Evolutionary conservation across 2,888 invertebrate genomes (phyloP), one percentile per base, ranked within the genome.

Genomic region (Villa cingulata): DNA sequence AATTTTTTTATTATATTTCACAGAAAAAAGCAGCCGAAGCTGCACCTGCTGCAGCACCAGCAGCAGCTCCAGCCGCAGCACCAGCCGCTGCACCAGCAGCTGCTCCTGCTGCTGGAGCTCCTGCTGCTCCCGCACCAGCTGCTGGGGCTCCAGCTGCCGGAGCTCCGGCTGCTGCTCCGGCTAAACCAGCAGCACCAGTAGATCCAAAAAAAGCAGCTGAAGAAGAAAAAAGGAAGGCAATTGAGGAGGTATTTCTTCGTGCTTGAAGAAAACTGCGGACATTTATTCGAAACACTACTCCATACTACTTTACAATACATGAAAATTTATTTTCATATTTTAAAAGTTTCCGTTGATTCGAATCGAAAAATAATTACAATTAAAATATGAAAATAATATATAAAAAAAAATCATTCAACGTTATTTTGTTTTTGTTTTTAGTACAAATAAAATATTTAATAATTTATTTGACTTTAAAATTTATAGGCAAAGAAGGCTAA

Each of bases 401-500:
- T 9, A 29, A 9, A 29, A 29, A 29, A 12, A 6, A 29, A 6
- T 9, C 6, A 29, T 29, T 29, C 12, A 9, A 9, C 7, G 29
- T 29, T 29, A 9, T 29, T 29, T 29, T 12, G 6, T 29, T 29
- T 29, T 29, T 29, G 12, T 9, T 29, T 29, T 29, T 29, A 12
- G 12, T 6, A 29, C 6, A 29, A 9, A 29, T 29, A 9, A 29
- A 6, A 9, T 29, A 29, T 45, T 41, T 44, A 29, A 17, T 23
- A 7, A 36, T 36, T 20, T 46, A n/a, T n/a, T n/a, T n/a, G n/a
- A n/a, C n/a, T n/a, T n/a, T n/a, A n/a, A n/a, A n/a, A n/a, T 23
- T 18, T 48, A 56, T 71, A 91, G 90, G 91, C 91, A 79, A 91
- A 89, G 83, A 90, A 88, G 81, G 91, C 86, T 79, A 95, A 91